These are phyloP conservation scores for Falco naumanni DNA, from an alignment of 2,797 vertebrate species.

Conservation along the genomic window DNA sequence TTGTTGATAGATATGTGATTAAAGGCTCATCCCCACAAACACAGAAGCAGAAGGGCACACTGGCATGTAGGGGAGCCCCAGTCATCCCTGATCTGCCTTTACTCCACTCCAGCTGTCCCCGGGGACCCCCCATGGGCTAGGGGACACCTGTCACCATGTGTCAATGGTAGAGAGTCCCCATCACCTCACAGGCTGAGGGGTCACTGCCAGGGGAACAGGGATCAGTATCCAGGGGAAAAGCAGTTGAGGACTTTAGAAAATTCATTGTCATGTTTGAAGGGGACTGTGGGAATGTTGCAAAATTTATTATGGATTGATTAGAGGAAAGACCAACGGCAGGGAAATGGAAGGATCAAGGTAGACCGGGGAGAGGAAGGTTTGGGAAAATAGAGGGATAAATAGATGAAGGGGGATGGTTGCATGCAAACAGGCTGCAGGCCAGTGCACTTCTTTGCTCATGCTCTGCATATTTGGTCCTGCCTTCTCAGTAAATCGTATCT, in stretches of 20 bases:
- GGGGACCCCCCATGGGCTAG: not conserved
- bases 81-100: not conserved
- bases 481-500: not conserved
- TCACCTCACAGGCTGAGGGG: not conserved
- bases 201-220: not conserved
- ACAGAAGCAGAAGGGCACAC: not conserved
- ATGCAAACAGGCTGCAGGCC: not conserved
- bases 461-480: not conserved
- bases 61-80: not conserved
- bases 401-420: not conserved
- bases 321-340: not conserved
- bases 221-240: not conserved
- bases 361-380: not conserved
- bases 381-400: not conserved
- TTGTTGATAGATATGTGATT: not conserved
- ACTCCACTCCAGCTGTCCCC: not conserved
- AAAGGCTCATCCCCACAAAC: not conserved
- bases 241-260: not conserved
- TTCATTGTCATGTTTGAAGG: not conserved
- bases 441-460: not conserved
- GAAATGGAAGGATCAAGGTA: not conserved
- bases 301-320: not conserved
- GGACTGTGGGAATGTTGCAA: not conserved
- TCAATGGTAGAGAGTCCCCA: not conserved
- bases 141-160: fast-evolving